Evolutionary conservation across 2,113 vertebrate species (phyloP), one percentile per base, ranked within the genome.

Genomic region (Erythrolamprus reginae): DNA sequence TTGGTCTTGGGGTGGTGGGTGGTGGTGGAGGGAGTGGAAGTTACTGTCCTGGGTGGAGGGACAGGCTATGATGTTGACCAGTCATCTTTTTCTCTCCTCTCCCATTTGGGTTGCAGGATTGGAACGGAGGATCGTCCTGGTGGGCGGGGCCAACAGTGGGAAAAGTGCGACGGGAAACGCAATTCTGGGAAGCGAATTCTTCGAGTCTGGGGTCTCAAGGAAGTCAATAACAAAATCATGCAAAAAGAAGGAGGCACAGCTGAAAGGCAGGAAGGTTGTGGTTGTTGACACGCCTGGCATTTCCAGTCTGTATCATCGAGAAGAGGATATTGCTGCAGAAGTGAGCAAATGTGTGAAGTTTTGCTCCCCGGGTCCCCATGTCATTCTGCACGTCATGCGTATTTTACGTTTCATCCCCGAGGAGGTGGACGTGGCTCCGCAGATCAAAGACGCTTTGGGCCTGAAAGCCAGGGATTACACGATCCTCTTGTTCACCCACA

Each of bases 221-320:
- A n/a, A n/a, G 4, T 7, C 21, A 55, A 21, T 23, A 55, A 23
- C 21, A 19, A 0, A 19, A 53, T 4, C 17, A 19, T 53, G 97
- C 48, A 90, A 88, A 26, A 95, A 82, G 3, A 93, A 92, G 53
- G 93, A 26, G 0, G 91, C 94, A 4, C 87, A 28, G 13, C 93
- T 92, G 0, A 8, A 58, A 0, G 96, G 94, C 0, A 47, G 91
- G 56, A 91, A 84, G 1, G 6, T 97, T 65, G 88, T 92, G 1
- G 90, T 98, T 85, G 89, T 96, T 0, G 98, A 98, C 95, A 98
- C 96, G 0, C 96, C 97, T 0, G 96, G 96, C 0, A 94, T 98
- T 15, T 48, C 86, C 2, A 56, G 3, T 2, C 52, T 4, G 3
- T n/a, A 3, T 4, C 1, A 3, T 53, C 4, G 15, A 19, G 0